Conservation (phyloP, 2,113 vertebrate species). For the Apus apus region DNA sequence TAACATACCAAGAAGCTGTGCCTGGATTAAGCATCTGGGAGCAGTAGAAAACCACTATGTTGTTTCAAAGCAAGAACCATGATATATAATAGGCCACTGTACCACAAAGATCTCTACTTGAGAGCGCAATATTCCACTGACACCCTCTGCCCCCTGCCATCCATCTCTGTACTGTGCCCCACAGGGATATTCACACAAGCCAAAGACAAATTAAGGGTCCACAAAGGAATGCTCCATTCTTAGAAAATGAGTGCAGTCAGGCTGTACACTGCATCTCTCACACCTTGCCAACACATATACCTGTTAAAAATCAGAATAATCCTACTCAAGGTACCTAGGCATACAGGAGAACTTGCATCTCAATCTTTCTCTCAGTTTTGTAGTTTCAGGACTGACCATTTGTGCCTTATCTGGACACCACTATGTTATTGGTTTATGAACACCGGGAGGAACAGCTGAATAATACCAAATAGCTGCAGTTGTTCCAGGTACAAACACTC, state of each 20-base stretch:
- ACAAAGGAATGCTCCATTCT: not conserved
- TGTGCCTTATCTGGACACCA: not conserved
- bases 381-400: not conserved
- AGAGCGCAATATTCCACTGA: not conserved
- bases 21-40: not conserved
- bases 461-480: not conserved
- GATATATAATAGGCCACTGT: fast-evolving
- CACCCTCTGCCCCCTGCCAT: not conserved
- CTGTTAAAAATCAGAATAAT: not conserved
- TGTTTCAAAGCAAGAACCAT: not conserved
- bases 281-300: not conserved
- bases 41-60: fast-evolving
- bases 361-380: not conserved
- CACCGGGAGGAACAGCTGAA: not conserved
- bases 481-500: not conserved
- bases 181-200: no score
- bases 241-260: not conserved
- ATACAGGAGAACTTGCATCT: not conserved
- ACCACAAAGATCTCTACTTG: not conserved
- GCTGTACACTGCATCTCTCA: not conserved
- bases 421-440: not conserved
- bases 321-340: not conserved
- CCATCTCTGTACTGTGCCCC: not conserved
- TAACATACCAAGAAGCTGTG: not conserved
- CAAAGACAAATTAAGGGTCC: not conserved